Conservation (phyloP, 53 echinoderm and acorn worm genomes). For the Holothuria scabra region DNA sequence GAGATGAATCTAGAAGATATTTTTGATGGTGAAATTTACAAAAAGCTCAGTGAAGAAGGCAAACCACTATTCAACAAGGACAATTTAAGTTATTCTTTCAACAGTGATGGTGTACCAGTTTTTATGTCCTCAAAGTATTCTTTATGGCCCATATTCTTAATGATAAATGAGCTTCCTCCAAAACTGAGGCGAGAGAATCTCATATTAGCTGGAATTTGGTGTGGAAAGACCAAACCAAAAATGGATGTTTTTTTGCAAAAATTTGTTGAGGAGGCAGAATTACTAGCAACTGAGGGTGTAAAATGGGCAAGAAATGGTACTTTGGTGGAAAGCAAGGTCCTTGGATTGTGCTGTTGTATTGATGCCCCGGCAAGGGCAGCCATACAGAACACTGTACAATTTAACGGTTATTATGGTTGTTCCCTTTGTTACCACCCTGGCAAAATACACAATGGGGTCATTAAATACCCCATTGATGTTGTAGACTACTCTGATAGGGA, state of each 20-base stretch:
- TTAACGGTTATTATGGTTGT: constrained; percentile 65
- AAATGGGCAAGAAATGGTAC: constrained; percentile 44
- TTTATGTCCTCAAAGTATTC: constrained; percentile 44
- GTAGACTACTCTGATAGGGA: constrained; percentile 47
- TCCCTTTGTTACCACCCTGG: constrained; percentile 65
- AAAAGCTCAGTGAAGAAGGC: background rate
- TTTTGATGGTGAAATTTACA: constrained; percentile 21
- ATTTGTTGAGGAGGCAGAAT: constrained; percentile 61
- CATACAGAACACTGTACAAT: constrained; percentile 61
- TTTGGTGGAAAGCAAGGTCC: constrained; percentile 46
- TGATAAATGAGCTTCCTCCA: constrained; percentile 45
- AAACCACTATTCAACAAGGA: background rate
- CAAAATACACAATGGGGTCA: constrained; percentile 1
- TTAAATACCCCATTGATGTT: constrained; percentile 68
- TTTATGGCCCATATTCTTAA: constrained; percentile 45
- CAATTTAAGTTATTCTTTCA: constrained; percentile 33
- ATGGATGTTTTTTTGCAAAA: constrained; percentile 47
- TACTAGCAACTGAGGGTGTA: constrained; percentile 53
- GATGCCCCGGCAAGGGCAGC: constrained; percentile 60
- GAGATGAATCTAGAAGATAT: constrained; percentile 31
- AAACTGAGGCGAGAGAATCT: constrained; percentile 14
- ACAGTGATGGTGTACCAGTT: constrained; percentile 46
- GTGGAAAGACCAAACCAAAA: constrained; percentile 11
- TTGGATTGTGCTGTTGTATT: constrained; percentile 57
- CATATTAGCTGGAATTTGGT: constrained; percentile 39